These are phyloP conservation scores for Empidonax alnorum DNA, from an alignment of 2,113 vertebrate species.

Conservation along the genomic window DNA sequence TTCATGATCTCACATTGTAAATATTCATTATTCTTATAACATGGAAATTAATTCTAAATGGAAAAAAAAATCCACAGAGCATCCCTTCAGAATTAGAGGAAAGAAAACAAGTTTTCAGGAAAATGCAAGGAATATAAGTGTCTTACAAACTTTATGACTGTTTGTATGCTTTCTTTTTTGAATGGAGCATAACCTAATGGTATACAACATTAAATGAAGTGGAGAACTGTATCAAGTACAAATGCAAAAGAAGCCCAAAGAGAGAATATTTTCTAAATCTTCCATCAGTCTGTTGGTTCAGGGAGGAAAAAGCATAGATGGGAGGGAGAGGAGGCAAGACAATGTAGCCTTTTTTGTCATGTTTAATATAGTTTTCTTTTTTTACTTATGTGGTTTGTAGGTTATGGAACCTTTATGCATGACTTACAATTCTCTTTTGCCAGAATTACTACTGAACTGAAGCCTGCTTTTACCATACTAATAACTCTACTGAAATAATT, in stretches of 20 bases:
- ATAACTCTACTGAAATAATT: constrained; percentile 10
- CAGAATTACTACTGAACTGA: background rate
- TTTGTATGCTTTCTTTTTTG: background rate
- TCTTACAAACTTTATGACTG: background rate
- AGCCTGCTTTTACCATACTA: background rate
- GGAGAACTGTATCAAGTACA: background rate
- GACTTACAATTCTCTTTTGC: background rate
- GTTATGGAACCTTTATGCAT: background rate
- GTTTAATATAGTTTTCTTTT: background rate
- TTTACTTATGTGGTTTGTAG: background rate
- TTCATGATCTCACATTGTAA: background rate
- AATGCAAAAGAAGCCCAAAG: background rate
- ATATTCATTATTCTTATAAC: background rate
- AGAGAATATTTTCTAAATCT: background rate
- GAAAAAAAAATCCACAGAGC: background rate
- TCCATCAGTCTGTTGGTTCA: background rate
- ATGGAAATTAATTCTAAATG: background rate
- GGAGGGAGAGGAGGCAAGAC: background rate
- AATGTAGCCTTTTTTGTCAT: background rate
- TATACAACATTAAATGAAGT: background rate
- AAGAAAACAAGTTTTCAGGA: background rate
- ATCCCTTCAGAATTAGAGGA: background rate
- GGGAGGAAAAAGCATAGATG: background rate
- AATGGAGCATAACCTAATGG: background rate
- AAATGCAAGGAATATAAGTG: background rate